Percentiles rank a stretch among this genome's conserved stretches.
Conservation (phyloP, 2,113 vertebrate genomes). For the Epinephelus lanceolatus region DNA sequence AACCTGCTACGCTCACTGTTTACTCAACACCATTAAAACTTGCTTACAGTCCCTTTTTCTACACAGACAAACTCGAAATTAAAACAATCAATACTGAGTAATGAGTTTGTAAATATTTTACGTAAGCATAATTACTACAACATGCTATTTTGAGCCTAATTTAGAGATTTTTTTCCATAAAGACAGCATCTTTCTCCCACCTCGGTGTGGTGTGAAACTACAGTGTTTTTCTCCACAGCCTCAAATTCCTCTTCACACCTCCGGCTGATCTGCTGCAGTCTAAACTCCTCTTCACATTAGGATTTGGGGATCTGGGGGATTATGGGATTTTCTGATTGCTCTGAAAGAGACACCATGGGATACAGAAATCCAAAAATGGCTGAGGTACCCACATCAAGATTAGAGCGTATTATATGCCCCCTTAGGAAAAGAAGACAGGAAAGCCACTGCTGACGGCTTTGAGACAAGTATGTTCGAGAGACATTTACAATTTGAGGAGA, state of each 20-base stretch:
- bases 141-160: not conserved
- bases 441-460: conserved; percentile 41
- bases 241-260: conserved; percentile 54
- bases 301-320: conserved; percentile 77
- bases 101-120: conserved; percentile 4
- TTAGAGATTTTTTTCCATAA: not conserved
- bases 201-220: conserved; percentile 3
- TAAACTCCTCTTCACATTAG: conserved; percentile 65
- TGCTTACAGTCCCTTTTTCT: not conserved
- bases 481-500: conserved; percentile 51
- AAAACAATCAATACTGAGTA: conserved; percentile 25
- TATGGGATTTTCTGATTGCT: conserved; percentile 79
- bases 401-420: conserved; percentile 65
- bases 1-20: not conserved
- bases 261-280: conserved; percentile 51
- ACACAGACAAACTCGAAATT: not conserved
- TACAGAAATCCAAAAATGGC: conserved; percentile 76
- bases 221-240: conserved; percentile 17
- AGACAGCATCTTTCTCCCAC: conserved; percentile 1
- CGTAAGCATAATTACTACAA: not conserved
- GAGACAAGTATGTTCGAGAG: conserved; percentile 45
- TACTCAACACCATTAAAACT: not conserved
- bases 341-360: conserved; percentile 76
- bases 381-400: conserved; percentile 78
- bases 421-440: conserved; percentile 44